Percentiles rank a stretch among this genome's conserved stretches.
phyloP scores from a whole-genome alignment of 2,113 vertebrate genomes.

The Campylomormyrus numenius region DNA sequence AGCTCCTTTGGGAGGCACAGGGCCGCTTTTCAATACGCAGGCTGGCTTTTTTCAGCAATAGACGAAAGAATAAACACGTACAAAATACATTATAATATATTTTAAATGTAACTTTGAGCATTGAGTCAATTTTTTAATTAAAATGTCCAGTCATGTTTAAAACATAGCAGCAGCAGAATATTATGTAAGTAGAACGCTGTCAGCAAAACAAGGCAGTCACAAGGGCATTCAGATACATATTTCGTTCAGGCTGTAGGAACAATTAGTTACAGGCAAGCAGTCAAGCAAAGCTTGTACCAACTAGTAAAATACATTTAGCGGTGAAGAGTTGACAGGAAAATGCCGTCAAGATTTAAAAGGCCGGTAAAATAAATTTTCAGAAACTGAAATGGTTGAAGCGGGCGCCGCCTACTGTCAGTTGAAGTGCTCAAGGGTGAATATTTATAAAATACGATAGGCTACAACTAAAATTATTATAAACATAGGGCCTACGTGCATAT shows the following conservation, averaged over 20 bases:
- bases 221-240: neutral
- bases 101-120: neutral
- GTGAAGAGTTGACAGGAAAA: neutral
- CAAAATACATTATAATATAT: neutral
- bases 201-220: neutral
- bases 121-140: neutral
- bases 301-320: neutral
- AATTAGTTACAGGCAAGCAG: neutral
- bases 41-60: neutral
- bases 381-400: neutral
- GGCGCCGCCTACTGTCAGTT: neutral
- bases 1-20: neutral
- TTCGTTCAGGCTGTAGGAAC: neutral
- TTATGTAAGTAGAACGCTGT: neutral
- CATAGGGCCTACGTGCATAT: neutral
- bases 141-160: neutral
- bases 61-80: neutral
- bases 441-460: neutral
- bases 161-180: neutral
- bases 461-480: neutral
- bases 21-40: neutral
- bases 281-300: neutral
- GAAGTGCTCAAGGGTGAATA: neutral
- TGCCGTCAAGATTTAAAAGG: neutral
- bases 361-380: neutral